Base-by-base conservation (phyloP, 92 coral and sea anemone genomes). In the Bergia puertoricense region DNA sequence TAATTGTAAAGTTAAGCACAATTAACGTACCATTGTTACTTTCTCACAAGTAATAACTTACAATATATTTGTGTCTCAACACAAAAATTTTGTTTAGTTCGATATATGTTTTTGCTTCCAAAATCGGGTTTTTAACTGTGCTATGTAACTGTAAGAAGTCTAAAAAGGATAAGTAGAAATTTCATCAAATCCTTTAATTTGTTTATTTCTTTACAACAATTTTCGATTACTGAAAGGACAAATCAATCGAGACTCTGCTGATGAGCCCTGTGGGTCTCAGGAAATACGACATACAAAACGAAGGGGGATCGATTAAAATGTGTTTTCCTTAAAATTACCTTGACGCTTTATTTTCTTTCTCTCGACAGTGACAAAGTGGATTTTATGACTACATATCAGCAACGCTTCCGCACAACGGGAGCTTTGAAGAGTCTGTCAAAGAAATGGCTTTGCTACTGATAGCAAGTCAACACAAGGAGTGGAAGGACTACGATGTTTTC, bases 251-350 rank as follows among this genome's bases (percentile, higher is more conserved):
- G 43, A 79, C 45, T 38, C 54, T 50, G 42, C 69, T 56, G 62
- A 81, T 57, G 72, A 23, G 73, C 85, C 72, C 74, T 9, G 51
- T 22, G 2, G 74, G 46, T 38, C 40, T n/a, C 85, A 81, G 85
- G 85, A 81, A 81, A 81, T 4, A 37, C 37, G 62, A 57, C 59
- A 37, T 22, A 37, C 48, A 81, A 57, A 81, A 15, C 41, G 43
- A 51, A 79, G 20, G 65, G 46, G 48, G 69, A 38, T 81, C 30
- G 51, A 81, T 62, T 57, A 81, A 56, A 81, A 0, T 43, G 14
- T 23, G 4, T 23, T 39, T 16, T 81, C 20, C 11, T 40, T 9
- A 51, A 37, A 0, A 41, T 18, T 81, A 7, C 4, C 8, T 43
- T 16, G 8, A 22, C 69, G 30, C 80, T 44, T 57, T 38, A 4